Evolutionary conservation across 2,888 invertebrate genomes (phyloP).

Genomic region (Drosophila yooni): DNA sequence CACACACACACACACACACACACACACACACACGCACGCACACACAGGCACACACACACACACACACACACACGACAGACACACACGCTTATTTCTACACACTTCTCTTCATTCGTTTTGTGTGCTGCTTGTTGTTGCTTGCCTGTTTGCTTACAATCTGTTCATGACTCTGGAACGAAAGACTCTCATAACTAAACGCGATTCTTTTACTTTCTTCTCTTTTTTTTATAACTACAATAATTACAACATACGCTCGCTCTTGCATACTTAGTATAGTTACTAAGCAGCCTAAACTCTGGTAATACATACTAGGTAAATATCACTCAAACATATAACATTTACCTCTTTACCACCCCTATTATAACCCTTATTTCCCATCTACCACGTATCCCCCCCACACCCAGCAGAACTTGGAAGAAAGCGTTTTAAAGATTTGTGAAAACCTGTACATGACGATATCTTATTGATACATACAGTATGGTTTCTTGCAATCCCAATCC

Average conservation of each 20-base stretch:
- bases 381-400: background rate
- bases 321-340: constrained; percentile 18
- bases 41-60: constrained; percentile 11
- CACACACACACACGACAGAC: background rate
- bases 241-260: constrained; percentile 35
- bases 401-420: background rate
- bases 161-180: constrained; percentile 43
- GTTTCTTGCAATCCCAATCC: background rate
- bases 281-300: constrained; percentile 72
- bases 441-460: background rate
- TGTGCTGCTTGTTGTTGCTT: constrained; percentile 81
- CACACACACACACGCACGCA: background rate
- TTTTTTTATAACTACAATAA: constrained; percentile 32
- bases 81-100: constrained; percentile 17
- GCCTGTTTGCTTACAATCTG: constrained; percentile 82
- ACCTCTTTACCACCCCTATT: background rate
- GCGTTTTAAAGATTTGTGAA: background rate
- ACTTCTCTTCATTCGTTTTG: constrained; percentile 50
- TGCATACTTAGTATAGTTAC: constrained; percentile 71
- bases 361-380: background rate
- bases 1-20: constrained; percentile 4
- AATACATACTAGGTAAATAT: constrained; percentile 75
- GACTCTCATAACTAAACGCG: constrained; percentile 34
- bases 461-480: background rate
- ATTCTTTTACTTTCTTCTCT: constrained; percentile 41